Evolutionary conservation across 2,888 invertebrate genomes (phyloP), one percentile per base, ranked within the genome.

Genomic region (Melanostoma scalare): DNA sequence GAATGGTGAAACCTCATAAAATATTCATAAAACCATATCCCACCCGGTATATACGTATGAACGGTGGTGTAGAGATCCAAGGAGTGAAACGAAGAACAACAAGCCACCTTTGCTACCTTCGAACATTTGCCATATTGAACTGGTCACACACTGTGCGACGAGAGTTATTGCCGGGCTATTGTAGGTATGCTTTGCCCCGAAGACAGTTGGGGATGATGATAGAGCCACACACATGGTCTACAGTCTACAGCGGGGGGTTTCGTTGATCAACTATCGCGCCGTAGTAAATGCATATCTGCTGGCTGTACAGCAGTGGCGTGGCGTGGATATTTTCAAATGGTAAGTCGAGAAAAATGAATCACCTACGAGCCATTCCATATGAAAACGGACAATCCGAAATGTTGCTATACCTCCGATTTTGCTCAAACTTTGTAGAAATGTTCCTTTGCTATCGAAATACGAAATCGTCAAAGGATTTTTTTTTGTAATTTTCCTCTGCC

Each of bases 1-100:
- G 79, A 84, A 84, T 79, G 74, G 78, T 67, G 74, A 84, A 79
- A 61, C 67, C 69, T 74, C 75, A 84, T 84, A 75, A 84, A 84
- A 84, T 84, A 84, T 84, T 84, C 84, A 84, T 84, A 79, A 79
- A 75, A 61, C 74, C 84, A 84, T 84, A 79, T 60, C 33, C 79
- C 78, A 63, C 48, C 65, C 58, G 53, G 46, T 31, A 10, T 8
- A 33, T 20, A 30, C n/a, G 30, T 20, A 50, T n/a, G 31, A 38
- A 52, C 42, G 55, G 42, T 48, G 56, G 46, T 36, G 63, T 35
- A 50, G 48, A 56, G 31, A 33, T 44, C 58, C 53, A 42, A 31
- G 52, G 40, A 53, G 58, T 20, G n/a, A 31, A 68, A 60, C 74
- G 52, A 68, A 56, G 44, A 75, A 69, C 69, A 44, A 56, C 65